A percentile compares a stretch with the other conserved stretches of the same genome.
phyloP scores from a whole-genome alignment of 2,888 invertebrate species.

The Zaprionus lineosus region DNA sequence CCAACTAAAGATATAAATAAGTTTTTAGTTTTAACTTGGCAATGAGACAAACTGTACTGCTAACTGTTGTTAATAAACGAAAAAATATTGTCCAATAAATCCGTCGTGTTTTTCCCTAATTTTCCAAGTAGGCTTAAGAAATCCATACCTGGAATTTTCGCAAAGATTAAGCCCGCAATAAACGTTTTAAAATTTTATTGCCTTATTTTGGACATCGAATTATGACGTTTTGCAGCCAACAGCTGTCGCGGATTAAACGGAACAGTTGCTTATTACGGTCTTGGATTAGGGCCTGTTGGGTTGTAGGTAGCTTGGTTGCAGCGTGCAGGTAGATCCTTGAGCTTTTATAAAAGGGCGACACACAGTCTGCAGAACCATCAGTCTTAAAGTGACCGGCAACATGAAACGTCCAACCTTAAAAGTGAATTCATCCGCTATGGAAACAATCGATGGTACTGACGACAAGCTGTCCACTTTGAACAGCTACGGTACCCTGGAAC shows the following conservation, averaged over 20 bases:
- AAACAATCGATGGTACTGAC: too few relatives aligned
- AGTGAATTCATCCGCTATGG: not conserved
- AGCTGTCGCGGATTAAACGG: constrained; percentile 40
- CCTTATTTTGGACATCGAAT: too few relatives aligned
- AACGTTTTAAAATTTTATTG: too few relatives aligned
- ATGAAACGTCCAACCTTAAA: constrained; percentile 63
- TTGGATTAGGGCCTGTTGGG: constrained; percentile 36
- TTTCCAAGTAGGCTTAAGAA: too few relatives aligned
- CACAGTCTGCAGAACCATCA: constrained; percentile 25
- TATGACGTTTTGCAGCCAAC: constrained; percentile 25
- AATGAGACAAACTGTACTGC: too few relatives aligned
- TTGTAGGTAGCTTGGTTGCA: constrained; percentile 46
- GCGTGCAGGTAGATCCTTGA: constrained; percentile 44
- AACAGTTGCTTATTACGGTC: constrained; percentile 4
- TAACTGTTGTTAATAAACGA: too few relatives aligned
- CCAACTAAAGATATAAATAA: too few relatives aligned
- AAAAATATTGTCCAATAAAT: too few relatives aligned
- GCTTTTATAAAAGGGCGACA: constrained; percentile 35
- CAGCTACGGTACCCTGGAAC: constrained; percentile 35
- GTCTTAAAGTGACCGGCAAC: constrained; percentile 21
- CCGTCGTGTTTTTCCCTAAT: too few relatives aligned
- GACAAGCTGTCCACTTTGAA: not conserved
- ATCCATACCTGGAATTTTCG: too few relatives aligned
- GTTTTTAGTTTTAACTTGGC: too few relatives aligned
- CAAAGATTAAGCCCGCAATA: too few relatives aligned